Percentiles rank a stretch among this genome's conserved stretches.
These are phyloP conservation scores for Hirudo medicinalis DNA, from an alignment of 1,140 invertebrate genomes.

Conservation along the genomic window DNA sequence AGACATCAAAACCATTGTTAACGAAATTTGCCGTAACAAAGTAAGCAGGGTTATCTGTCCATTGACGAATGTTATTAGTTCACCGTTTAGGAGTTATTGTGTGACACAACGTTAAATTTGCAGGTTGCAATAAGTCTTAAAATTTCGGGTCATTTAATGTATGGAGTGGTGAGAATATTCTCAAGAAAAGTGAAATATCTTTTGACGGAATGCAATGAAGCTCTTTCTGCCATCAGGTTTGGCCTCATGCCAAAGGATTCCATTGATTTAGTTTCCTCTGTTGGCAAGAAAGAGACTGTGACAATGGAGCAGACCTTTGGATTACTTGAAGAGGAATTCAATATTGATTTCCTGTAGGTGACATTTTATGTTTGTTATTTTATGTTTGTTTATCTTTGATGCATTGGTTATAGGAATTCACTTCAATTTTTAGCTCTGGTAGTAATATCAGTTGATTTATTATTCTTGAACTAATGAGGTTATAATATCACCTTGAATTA, in stretches of 20 bases:
- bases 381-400: neutral
- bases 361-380: neutral
- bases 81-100: neutral
- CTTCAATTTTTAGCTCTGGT: too few species aligned
- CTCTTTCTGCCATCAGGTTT: neutral
- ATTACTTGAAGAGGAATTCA: neutral
- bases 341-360: slow-evolving; percentile 6
- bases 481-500: neutral
- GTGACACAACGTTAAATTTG: neutral
- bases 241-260: neutral
- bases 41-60: neutral
- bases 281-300: neutral
- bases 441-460: neutral
- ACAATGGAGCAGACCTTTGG: neutral
- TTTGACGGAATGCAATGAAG: neutral
- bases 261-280: neutral
- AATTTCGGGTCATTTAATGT: neutral
- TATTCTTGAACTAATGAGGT: slow-evolving; percentile 3
- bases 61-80: neutral
- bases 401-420: neutral
- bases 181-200: slow-evolving; percentile 9
- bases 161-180: slow-evolving; percentile 4
- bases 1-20: neutral
- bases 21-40: neutral
- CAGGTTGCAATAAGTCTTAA: neutral